Evolutionary conservation across 2,113 vertebrate species (phyloP), one percentile per base, ranked within the genome.

Genomic region (Macrotis lagotis): DNA sequence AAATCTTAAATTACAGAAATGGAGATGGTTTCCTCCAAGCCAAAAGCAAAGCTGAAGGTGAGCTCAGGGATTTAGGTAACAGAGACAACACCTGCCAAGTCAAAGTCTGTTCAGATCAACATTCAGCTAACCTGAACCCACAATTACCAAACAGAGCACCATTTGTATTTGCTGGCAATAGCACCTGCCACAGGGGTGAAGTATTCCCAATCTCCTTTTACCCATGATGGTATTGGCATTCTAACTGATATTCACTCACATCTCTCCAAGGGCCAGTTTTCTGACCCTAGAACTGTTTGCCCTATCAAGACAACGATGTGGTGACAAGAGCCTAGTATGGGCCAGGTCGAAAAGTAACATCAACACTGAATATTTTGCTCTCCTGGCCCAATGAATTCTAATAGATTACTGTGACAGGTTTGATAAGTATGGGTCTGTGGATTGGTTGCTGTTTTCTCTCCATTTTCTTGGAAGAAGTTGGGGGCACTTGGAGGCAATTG

Each of bases 391-490:
- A 0, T 49, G 0, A 0, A 0, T 19, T 47, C 0, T 0, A 50
- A 9, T 0, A 0, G 2, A 0, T 1, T 0, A 3, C 52, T 2
- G 0, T 37, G 66, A 48, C 0, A 0, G 22, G 14, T 51, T 10
- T 6, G 9, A 89, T 48, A 8, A 0, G 2, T 12, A 0, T 0
- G 0, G 0, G 9, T 47, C 59, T 31, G 95, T 89, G 92, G 19
- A 1, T 88, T 44, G 0, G 90, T 48, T 0, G 0, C 19, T 1
- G 26, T 31, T 37, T 25, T 11, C 19, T 51, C 48, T 92, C 90
- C n/a, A 0, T 2, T 31, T 94, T 93, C 95, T 96, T 98, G 97
- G 97, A 97, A 96, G 92, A 47, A 92, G 26, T 9, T 8, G 0
- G 44, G 26, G 89, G 52, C 93, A 22, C 12, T 93, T 97, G 94